These are phyloP conservation scores for Stylophora pistillata DNA, from an alignment of 64 coral and sea anemone genomes.

Conservation along the genomic window DNA sequence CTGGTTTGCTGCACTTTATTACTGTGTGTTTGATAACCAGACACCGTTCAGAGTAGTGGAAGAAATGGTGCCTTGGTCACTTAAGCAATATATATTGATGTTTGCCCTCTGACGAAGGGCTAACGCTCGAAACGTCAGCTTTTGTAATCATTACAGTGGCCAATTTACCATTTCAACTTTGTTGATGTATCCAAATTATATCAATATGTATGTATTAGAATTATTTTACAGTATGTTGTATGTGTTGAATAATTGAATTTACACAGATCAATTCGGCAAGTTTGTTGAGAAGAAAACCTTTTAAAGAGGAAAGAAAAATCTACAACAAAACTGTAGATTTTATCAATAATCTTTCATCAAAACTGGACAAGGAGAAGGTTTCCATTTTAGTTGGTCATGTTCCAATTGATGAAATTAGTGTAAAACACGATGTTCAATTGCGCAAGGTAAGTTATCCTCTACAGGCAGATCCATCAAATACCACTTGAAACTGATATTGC, in stretches of 20 bases:
- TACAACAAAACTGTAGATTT: constrained; percentile 65
- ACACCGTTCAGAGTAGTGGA: too few relatives aligned
- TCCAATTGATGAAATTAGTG: neutral
- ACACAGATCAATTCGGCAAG: constrained; percentile 64
- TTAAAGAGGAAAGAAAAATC: constrained; percentile 27
- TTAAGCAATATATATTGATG: too few relatives aligned
- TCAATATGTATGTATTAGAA: too few relatives aligned
- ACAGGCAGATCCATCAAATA: neutral
- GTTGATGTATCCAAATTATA: too few relatives aligned
- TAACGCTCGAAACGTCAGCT: too few relatives aligned
- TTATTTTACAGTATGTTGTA: neutral
- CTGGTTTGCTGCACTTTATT: too few relatives aligned
- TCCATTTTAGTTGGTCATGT: constrained; percentile 68
- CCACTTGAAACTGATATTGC: too few relatives aligned
- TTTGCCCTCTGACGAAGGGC: too few relatives aligned
- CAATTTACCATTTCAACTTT: too few relatives aligned
- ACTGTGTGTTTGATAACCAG: too few relatives aligned
- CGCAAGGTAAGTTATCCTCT: constrained; percentile 18
- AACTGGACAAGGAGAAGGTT: constrained; percentile 17
- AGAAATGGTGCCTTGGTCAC: too few relatives aligned
- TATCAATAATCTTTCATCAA: constrained; percentile 43
- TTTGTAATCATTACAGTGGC: too few relatives aligned
- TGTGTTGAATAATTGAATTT: neutral
- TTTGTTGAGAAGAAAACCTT: constrained; percentile 25
- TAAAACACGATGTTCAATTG: neutral